phyloP scores from a whole-genome alignment of 2,113 vertebrate species.

The Strigops habroptila region DNA sequence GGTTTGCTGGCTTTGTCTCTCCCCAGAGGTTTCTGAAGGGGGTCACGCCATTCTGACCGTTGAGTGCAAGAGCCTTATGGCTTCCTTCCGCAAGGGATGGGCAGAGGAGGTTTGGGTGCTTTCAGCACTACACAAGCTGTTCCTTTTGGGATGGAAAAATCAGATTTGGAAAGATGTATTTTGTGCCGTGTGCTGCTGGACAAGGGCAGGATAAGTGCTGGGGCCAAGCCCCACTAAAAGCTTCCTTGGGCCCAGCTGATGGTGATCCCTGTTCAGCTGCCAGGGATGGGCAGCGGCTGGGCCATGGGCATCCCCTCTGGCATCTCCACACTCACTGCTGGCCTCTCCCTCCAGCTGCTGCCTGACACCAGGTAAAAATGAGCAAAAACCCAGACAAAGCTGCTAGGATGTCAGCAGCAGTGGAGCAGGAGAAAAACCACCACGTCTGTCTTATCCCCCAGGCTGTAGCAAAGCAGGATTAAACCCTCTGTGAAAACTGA shows the following conservation, averaged over 20 bases:
- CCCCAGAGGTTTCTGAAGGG: background rate
- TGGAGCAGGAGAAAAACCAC: background rate
- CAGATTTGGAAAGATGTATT: background rate
- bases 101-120: background rate
- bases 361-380: background rate
- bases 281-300: background rate
- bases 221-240: background rate
- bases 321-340: background rate
- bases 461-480: background rate
- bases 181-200: background rate
- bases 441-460: background rate
- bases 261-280: fast-evolving
- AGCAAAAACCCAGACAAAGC: background rate
- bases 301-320: background rate
- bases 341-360: background rate
- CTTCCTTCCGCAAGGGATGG: background rate
- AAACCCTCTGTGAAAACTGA: background rate
- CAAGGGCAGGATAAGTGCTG: background rate
- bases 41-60: background rate
- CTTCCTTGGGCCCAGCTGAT: background rate
- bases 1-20: background rate
- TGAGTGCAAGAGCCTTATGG: background rate
- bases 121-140: background rate
- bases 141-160: background rate
- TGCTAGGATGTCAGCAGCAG: background rate